Evolutionary conservation across 2,113 vertebrate genomes (phyloP), one percentile per base, ranked within the genome.

Genomic region (Climacteris rufus): DNA sequence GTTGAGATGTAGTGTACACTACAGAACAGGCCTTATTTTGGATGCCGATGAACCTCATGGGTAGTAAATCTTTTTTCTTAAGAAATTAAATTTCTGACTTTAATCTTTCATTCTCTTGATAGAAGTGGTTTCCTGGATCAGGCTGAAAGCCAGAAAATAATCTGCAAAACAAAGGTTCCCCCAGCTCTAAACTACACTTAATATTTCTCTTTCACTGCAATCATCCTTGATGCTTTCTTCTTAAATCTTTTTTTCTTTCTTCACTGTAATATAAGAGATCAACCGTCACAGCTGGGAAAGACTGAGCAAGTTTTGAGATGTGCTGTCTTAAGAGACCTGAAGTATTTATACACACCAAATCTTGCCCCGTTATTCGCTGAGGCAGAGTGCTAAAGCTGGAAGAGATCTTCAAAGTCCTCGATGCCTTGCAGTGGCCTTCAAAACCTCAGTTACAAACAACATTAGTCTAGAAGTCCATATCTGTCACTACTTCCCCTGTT

Each of bases 111-210:
- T 90, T 89, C 92, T 65, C 50, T 57, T 82, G 84, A 91, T 91
- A 96, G 96, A 97, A 96, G 95, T 96, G 96, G 96, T 95, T 97
- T 96, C 57, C 65, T 85, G 69, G 59, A 93, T 93, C 81, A 95
- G 91, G 89, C 89, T 96, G 52, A 87, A 92, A 15, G 94, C 87
- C 96, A 96, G 89, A 94, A 95, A 84, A 84, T 65, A 84, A 94
- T 92, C 59, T 72, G 74, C 81, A 94, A 93, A 94, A 96, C 92
- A 96, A 94, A 96, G 91, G 75, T 75, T 85, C 45, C 53, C 86
- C 92, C 35, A 94, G 89, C 87, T 93, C 91, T 86, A 87, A 90
- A 89, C 91, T 83, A 61, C 56, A 84, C 94, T 87, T 75, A 90
- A 45, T 93, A 82, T 84, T 94, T 84, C 72, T 92, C 56, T 90